A percentile compares a stretch with the other conserved stretches of the same genome.
phyloP scores from a whole-genome alignment of 2,888 invertebrate genomes.

The Teinopalpus imperialis region DNA sequence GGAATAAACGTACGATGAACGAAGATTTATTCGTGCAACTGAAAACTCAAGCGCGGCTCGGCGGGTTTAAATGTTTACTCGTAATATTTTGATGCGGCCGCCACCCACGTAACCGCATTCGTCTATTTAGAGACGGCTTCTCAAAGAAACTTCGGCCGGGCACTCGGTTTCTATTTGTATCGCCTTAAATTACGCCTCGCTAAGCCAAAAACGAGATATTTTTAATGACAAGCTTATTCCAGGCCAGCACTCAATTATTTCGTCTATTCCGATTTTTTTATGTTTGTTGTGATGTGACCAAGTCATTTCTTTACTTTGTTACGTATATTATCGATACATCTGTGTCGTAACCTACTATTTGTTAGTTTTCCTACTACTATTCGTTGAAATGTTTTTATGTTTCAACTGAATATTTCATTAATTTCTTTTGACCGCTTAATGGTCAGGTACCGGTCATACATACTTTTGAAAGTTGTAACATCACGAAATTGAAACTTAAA shows the following conservation, averaged over 20 bases:
- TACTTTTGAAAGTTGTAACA: too few relatives aligned
- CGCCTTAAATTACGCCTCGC: conserved; percentile 25
- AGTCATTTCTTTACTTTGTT: background rate
- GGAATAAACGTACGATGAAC: conserved; percentile 31
- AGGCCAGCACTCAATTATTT: conserved; percentile 1
- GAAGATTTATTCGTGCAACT: conserved; percentile 29
- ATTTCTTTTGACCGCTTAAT: too few relatives aligned
- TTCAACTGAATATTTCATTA: too few relatives aligned
- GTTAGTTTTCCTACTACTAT: too few relatives aligned
- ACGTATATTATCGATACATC: too few relatives aligned
- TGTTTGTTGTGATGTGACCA: background rate
- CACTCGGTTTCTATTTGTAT: conserved; percentile 24
- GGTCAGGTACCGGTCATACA: too few relatives aligned
- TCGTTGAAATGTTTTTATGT: too few relatives aligned
- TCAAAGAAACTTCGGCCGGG: conserved; percentile 27
- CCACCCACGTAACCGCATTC: conserved; percentile 58
- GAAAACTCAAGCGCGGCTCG: conserved; percentile 32
- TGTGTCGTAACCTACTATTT: too few relatives aligned
- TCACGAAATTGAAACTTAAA: too few relatives aligned
- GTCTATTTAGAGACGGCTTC: conserved; percentile 50
- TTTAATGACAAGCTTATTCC: conserved; percentile 13
- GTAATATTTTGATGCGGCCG: conserved; percentile 59
- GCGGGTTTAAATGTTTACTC: conserved; percentile 57
- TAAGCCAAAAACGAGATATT: conserved; percentile 27
- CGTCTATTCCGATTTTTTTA: conserved; percentile 4